Evolutionary conservation across 2,797 vertebrate species (phyloP), one percentile per base, ranked within the genome.

Genomic region (Capromys pilorides): DNA sequence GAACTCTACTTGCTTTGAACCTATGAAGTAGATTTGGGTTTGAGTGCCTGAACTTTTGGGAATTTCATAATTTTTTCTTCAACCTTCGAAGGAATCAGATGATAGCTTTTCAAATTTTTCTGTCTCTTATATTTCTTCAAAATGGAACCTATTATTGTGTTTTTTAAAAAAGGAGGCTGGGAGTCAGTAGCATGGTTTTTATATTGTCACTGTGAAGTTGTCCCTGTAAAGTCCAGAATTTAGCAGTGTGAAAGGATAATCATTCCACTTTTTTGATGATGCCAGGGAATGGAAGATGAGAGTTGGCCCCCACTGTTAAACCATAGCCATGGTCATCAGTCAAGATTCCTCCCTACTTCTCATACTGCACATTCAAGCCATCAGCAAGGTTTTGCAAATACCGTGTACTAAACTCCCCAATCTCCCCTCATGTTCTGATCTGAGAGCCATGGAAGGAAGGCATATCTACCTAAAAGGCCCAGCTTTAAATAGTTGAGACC

Each of bases 1-100:
- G 69, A 85, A 93, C 67, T 96, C 82, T 80, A 61, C 67, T 95
- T 90, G 91, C 85, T 96, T 95, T 93, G 94, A 96, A 90, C 82
- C 33, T 88, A 77, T 33, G 80, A 41, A 66, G 90, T 51, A 96
- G 91, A 96, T 97, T 96, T 91, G 88, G 93, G 88, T 86, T 82
- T 84, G 84, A 71, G 78, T 36, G 91, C 80, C 88, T 97, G 92
- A 90, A 92, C 86, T 94, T 93, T 67, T 77, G 82, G 80, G 85
- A 89, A 96, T 95, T 95, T 54, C 90, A 69, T 19, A 90, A 39
- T 84, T 88, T 45, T 8, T 88, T 94, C n/a, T n/a, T 86, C 39
- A 94, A 82, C 33, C 39, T 59, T 2, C 36, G 45, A 33, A 83
- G 51, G 87, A 94, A 90, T 90, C 57, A 31, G 66, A 88, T 77